Conservation (phyloP, 2,888 invertebrate species). For the Adela reaumurella region DNA sequence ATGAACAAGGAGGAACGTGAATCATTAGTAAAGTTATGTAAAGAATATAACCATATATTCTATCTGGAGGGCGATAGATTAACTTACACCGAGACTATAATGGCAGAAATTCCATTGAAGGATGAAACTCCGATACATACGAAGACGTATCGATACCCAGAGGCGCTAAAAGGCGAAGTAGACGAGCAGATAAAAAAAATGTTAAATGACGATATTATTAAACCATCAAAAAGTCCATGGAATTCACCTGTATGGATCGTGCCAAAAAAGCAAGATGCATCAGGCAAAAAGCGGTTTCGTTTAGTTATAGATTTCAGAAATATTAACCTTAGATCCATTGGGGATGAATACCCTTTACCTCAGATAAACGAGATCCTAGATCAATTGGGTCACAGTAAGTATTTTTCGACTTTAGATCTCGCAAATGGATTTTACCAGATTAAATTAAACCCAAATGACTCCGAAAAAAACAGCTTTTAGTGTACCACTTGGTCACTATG, state of each 20-base stretch:
- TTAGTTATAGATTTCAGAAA: constrained; percentile 8
- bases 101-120: constrained; percentile 10
- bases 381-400: too few species aligned
- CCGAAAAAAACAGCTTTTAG: too few species aligned
- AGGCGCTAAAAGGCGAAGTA: constrained; percentile 11
- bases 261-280: constrained; percentile 11
- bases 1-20: too few species aligned
- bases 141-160: constrained; percentile 12
- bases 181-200: constrained; percentile 10
- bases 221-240: constrained; percentile 13
- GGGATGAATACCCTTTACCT: too few species aligned
- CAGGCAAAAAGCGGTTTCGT: constrained; percentile 10
- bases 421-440: too few species aligned
- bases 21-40: too few species aligned
- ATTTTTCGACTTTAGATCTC: too few species aligned
- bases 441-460: too few species aligned
- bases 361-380: too few species aligned
- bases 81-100: constrained; percentile 6
- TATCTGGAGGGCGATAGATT: constrained; percentile 8
- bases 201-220: constrained; percentile 11
- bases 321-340: background rate
- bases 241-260: constrained; percentile 12
- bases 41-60: too few species aligned
- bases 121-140: constrained; percentile 8
- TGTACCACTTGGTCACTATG: too few species aligned